A percentile compares a stretch with the other conserved stretches of the same genome.
phyloP scores from a whole-genome alignment of 2,797 vertebrate genomes.

The Leuciscus waleckii region DNA sequence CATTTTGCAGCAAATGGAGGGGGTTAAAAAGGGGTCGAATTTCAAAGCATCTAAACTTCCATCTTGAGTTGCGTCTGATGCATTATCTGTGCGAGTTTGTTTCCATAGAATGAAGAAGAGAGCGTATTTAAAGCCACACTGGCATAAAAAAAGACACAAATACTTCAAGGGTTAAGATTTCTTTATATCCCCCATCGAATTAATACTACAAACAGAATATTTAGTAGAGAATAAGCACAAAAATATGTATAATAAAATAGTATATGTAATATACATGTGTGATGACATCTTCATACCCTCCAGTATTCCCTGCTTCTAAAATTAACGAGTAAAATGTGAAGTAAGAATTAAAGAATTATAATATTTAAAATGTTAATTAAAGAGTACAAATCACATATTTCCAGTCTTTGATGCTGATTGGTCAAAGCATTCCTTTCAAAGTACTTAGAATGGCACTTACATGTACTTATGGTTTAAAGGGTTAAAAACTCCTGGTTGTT shows the following conservation, averaged over 20 bases:
- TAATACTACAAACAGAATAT: conserved; percentile 6
- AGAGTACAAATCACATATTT: neutral
- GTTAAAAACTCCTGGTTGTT: neutral
- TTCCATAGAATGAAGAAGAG: conserved; percentile 44
- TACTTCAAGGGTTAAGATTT: conserved; percentile 47
- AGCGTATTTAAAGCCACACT: conserved; percentile 48
- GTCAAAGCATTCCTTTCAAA: neutral
- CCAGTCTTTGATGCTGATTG: neutral
- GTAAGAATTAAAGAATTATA: neutral
- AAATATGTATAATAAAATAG: neutral
- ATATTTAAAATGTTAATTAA: neutral
- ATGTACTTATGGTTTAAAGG: neutral
- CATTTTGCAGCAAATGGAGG: conserved; percentile 66
- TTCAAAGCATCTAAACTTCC: conserved; percentile 79
- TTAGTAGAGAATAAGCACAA: neutral
- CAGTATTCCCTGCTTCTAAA: neutral
- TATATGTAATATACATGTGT: neutral
- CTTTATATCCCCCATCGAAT: neutral
- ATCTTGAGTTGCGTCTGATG: conserved; percentile 67
- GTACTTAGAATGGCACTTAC: neutral
- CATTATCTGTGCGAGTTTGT: conserved; percentile 36
- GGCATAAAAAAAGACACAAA: conserved; percentile 51
- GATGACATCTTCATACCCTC: no score
- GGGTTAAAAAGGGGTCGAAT: conserved; percentile 78
- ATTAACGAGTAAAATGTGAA: neutral